Conservation (phyloP, 2,113 vertebrate genomes). For the Halichoeres trimaculatus region DNA sequence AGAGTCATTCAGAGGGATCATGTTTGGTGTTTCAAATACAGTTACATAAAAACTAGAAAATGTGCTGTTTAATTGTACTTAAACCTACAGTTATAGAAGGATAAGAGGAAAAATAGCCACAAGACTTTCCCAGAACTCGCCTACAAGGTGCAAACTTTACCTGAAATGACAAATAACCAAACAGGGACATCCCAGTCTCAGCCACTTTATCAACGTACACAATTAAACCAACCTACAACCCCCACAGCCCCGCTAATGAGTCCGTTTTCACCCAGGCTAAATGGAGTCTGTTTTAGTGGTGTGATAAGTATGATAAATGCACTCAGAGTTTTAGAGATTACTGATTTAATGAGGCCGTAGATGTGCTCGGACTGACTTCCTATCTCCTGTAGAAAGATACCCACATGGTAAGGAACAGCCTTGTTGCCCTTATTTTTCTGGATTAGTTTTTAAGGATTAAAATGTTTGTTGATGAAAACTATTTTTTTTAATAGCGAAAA, state of each 20-base stretch:
- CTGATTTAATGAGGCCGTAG: conserved; percentile 15
- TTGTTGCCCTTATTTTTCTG: too few relatives aligned
- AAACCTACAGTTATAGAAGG: too few relatives aligned
- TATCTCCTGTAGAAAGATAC: neutral
- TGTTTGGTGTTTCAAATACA: too few relatives aligned
- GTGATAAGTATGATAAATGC: conserved; percentile 23
- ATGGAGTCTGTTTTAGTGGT: neutral
- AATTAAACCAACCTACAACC: conserved; percentile 22
- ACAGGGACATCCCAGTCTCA: neutral
- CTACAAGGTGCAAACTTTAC: neutral
- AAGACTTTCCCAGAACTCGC: too few relatives aligned
- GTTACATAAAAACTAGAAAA: too few relatives aligned
- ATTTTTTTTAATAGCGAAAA: too few relatives aligned
- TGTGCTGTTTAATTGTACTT: too few relatives aligned
- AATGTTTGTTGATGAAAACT: too few relatives aligned
- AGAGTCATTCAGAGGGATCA: too few relatives aligned
- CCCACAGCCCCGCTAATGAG: conserved; percentile 27
- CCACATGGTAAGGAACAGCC: too few relatives aligned
- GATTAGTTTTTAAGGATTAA: too few relatives aligned
- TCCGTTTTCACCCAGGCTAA: neutral
- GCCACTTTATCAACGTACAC: conserved; percentile 21
- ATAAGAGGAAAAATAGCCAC: too few relatives aligned
- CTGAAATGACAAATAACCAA: neutral
- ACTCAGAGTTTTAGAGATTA: neutral
- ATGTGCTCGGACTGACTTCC: neutral